phyloP scores from a whole-genome alignment of 2,113 vertebrate species.

The Probosciger aterrimus region DNA sequence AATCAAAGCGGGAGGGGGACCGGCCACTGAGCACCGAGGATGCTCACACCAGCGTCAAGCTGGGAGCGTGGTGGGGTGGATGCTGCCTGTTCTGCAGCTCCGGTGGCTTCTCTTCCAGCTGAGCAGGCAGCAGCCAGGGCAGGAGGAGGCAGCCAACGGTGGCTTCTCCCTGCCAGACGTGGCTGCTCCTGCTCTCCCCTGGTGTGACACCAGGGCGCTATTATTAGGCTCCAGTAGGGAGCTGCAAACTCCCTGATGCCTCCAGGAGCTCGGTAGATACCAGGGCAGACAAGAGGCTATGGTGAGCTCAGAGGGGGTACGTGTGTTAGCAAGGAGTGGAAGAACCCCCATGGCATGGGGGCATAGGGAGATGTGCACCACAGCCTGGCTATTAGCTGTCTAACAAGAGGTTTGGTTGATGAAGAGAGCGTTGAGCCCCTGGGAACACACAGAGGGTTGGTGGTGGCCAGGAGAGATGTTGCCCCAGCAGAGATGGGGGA shows the following conservation, averaged over 20 bases:
- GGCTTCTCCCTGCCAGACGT: neutral
- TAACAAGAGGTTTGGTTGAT: neutral
- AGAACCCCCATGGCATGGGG: neutral
- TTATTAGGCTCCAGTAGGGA: slow-evolving; percentile 38
- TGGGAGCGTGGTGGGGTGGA: neutral
- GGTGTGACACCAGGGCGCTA: neutral
- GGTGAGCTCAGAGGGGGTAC: neutral
- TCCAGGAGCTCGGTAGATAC: slow-evolving; percentile 27
- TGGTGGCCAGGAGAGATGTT: neutral
- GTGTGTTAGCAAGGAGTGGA: neutral
- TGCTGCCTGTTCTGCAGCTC: neutral
- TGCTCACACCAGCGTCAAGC: neutral
- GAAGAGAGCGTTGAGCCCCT: neutral
- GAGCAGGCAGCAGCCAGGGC: neutral
- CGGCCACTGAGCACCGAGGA: rapidly evolving
- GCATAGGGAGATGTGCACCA: rapidly evolving
- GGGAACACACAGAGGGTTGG: neutral
- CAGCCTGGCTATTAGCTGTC: neutral
- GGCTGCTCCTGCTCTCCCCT: neutral
- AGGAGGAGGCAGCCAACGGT: neutral
- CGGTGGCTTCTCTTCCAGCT: neutral
- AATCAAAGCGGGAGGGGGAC: neutral
- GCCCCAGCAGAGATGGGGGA: neutral
- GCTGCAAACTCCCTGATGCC: slow-evolving; percentile 45
- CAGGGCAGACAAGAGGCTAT: neutral